Evolutionary conservation across 2,888 invertebrate genomes (phyloP).

Genomic region (Drosophila meridiana): DNA sequence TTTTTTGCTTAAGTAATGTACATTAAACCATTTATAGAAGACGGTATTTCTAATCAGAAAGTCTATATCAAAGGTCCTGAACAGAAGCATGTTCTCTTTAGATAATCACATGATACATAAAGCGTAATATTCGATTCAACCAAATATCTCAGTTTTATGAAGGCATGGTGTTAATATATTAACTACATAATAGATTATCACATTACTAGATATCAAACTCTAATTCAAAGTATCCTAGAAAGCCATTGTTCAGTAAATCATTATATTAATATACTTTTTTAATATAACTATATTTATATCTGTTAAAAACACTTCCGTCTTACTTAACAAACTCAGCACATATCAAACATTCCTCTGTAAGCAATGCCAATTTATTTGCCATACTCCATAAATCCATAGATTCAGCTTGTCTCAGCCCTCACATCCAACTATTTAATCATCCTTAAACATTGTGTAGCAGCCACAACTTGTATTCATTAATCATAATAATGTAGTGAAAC

Average conservation of each 20-base stretch:
- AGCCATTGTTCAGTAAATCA: too few species aligned
- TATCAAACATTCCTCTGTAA: not conserved
- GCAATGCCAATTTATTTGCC: not conserved
- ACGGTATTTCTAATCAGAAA: not conserved
- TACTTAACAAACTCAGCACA: not conserved
- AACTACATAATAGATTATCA: too few species aligned
- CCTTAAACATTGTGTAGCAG: not conserved
- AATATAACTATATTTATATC: not conserved
- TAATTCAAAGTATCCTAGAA: too few species aligned
- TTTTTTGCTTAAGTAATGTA: too few species aligned
- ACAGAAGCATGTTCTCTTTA: not conserved
- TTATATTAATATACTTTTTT: too few species aligned
- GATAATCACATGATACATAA: not conserved
- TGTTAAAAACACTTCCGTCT: not conserved
- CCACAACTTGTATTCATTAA: not conserved
- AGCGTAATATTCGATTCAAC: too few species aligned
- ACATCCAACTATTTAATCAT: not conserved
- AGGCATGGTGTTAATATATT: too few species aligned
- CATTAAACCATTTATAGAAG: too few species aligned
- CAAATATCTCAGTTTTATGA: too few species aligned
- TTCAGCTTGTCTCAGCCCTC: not conserved
- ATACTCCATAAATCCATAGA: not conserved
- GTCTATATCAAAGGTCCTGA: not conserved
- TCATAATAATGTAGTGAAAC: conserved; percentile 1
- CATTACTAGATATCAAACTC: too few species aligned